Evolutionary conservation across 2,113 vertebrate genomes (phyloP).

Genomic region (human): DNA sequence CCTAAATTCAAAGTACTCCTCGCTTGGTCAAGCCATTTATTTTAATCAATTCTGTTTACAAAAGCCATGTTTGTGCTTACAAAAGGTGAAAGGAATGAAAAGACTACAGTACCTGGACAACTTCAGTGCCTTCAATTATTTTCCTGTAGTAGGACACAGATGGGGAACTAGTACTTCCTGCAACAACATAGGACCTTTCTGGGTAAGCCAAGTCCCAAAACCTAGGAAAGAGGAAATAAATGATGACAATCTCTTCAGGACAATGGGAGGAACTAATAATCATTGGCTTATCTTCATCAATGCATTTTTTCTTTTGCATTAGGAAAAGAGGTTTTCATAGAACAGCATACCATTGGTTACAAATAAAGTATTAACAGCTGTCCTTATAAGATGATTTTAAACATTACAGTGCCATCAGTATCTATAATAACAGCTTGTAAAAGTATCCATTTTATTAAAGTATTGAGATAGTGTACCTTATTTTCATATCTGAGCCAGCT

Average conservation of each 20-base stretch:
- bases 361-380: background rate
- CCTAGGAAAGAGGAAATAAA: constrained; percentile 79
- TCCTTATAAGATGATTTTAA: background rate
- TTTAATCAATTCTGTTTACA: background rate
- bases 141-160: constrained; percentile 97
- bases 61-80: background rate
- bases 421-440: background rate
- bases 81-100: background rate
- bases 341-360: background rate
- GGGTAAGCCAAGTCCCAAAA: constrained; percentile 99
- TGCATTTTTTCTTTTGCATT: background rate
- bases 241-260: background rate
- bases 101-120: constrained; percentile 91
- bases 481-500: constrained; percentile 99
- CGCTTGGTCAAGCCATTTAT: background rate
- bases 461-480: constrained; percentile 86
- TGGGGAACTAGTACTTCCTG: constrained; percentile 90
- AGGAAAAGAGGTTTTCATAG: background rate
- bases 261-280: background rate
- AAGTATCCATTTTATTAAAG: background rate
- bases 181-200: constrained; percentile 95
- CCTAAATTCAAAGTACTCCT: constrained; percentile 3
- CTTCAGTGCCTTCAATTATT: constrained; percentile 98
- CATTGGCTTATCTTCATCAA: background rate
- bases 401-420: background rate